These are phyloP conservation scores for Linurgus olivaceus DNA, from an alignment of 2,797 vertebrate genomes.

Conservation along the genomic window DNA sequence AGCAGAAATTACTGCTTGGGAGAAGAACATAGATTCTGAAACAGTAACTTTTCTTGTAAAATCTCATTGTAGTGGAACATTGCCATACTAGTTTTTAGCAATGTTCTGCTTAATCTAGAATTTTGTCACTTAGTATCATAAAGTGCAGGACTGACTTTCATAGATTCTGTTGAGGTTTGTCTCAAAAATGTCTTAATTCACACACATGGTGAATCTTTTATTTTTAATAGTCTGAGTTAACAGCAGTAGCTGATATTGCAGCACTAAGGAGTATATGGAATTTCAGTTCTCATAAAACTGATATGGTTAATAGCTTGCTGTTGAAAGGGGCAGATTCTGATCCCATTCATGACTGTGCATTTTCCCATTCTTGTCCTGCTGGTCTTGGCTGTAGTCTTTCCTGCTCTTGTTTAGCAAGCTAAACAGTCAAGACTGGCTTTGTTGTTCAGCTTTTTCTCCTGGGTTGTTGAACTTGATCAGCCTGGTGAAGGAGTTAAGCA, in stretches of 20 bases:
- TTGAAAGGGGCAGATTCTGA: neutral
- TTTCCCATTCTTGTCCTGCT: neutral
- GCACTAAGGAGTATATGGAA: neutral
- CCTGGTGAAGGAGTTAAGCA: neutral
- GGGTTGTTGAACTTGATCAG: neutral
- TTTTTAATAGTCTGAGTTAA: neutral
- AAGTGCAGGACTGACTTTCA: neutral
- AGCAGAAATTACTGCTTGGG: neutral
- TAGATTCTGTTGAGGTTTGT: neutral
- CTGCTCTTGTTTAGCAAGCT: neutral
- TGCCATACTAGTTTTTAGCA: neutral
- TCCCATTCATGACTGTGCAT: neutral
- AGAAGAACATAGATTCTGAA: neutral
- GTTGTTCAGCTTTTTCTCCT: neutral
- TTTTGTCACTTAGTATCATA: neutral
- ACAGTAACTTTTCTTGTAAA: neutral
- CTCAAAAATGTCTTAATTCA: neutral
- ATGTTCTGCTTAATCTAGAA: neutral
- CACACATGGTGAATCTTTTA: neutral
- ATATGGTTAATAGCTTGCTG: neutral
- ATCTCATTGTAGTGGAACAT: neutral
- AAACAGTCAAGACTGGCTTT: neutral
- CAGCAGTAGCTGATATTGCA: neutral
- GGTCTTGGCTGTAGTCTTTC: neutral
- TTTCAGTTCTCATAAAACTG: neutral